Evolutionary conservation across 1,140 invertebrate species (phyloP), one percentile per base, ranked within the genome.

Genomic region (Danaus melanippus): DNA sequence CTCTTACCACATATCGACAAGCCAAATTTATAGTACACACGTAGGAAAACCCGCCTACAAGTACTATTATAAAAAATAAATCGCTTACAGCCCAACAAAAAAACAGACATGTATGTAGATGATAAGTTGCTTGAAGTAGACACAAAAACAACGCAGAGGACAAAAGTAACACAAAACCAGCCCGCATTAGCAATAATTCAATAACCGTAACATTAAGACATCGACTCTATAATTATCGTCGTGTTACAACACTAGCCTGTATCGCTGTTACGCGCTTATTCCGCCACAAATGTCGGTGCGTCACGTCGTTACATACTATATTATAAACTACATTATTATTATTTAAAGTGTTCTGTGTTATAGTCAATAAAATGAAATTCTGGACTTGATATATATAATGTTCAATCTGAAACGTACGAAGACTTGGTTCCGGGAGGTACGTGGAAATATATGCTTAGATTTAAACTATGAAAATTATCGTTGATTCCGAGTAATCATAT

Each of bases 391-490:
- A 32, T 32, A 32, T 32, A 32, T 32, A 45, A 74, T 74, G 71
- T 74, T 74, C 47, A 69, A 72, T 50, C 50, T 69, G 43, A 70
- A 64, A 56, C 60, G 68, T 32, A 58, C 57, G 10, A 71, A 67
- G 58, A 74, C 71, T 9, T 74, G 71, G 71, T 74, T 74, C 43
- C 62, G 71, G 6, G 64, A 68, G 71, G 21, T 32, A 32, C 21
- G 21, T 32, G 21, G 6, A 32, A 32, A 32, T 32, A 15, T 32
- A 32, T 32, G 21, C 2, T 32, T 32, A 32, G 21, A 32, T 32
- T 32, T 32, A 32, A 32, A 32, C 21, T 32, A 32, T 32, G 21
- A 32, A 32, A 32, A 32, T 32, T 32, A 32, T 32, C 21, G 2
- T 32, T 32, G 2, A 32, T 32, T 32, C 21, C 21, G 21, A 32